A percentile compares a stretch with the other conserved stretches of the same genome.
Evolutionary conservation across 2,888 invertebrate genomes (phyloP).

Genomic region (Calliopum simillimum): DNA sequence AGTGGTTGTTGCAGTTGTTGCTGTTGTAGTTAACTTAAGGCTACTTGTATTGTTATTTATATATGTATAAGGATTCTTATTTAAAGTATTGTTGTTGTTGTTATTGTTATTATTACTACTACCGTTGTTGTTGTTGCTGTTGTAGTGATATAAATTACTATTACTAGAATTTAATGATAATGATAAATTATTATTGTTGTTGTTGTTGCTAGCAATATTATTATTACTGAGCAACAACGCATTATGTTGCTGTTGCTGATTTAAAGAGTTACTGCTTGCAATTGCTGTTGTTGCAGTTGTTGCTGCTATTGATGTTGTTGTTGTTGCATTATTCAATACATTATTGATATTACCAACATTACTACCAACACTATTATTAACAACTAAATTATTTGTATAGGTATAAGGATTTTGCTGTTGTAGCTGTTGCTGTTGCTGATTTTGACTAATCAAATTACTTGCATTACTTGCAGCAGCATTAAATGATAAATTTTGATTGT

Average conservation of each 20-base stretch:
- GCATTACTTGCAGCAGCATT: too few species aligned
- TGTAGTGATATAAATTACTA: conserved; percentile 37
- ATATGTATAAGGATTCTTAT: conserved; percentile 50
- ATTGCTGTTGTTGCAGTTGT: conserved; percentile 41
- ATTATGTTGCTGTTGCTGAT: conserved; percentile 22
- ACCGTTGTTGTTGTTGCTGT: conserved; percentile 41
- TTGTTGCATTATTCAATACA: conserved; percentile 15
- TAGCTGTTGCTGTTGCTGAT: not conserved
- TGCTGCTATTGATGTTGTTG: conserved; percentile 34
- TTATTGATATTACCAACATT: conserved; percentile 10
- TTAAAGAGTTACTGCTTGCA: conserved; percentile 21
- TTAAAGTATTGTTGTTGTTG: conserved; percentile 51
- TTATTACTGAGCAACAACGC: conserved; percentile 25
- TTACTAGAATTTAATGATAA: conserved; percentile 12
- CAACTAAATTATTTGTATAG: conserved; percentile 15
- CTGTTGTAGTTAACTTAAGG: conserved; percentile 45
- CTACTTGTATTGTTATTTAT: conserved; percentile 43
- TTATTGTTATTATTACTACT: conserved; percentile 47
- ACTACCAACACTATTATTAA: conserved; percentile 23
- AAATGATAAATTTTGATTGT: conserved; percentile 23
- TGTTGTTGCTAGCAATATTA: conserved; percentile 38
- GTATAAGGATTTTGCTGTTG: too few species aligned
- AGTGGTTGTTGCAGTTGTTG: conserved; percentile 26
- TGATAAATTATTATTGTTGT: conserved; percentile 34
- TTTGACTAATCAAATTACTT: conserved; percentile 23